phyloP scores from a whole-genome alignment of 2,113 vertebrate species.

The Ploceus nigricollis region DNA sequence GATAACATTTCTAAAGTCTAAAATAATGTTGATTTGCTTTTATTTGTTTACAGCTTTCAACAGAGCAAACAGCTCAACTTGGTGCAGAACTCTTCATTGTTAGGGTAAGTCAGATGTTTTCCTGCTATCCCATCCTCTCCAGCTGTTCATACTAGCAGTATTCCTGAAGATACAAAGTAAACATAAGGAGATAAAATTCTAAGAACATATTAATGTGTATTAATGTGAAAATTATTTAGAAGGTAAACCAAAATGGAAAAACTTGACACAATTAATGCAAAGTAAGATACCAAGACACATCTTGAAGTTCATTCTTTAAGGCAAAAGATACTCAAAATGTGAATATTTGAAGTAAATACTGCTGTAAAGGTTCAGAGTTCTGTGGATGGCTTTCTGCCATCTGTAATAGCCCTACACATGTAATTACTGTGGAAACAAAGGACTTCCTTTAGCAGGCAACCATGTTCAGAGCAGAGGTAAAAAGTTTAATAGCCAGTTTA shows the following conservation, averaged over 20 bases:
- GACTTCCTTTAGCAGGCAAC: neutral
- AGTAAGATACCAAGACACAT: neutral
- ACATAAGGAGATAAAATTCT: neutral
- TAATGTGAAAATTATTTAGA: neutral
- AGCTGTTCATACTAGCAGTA: neutral
- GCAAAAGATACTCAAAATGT: neutral
- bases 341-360: neutral
- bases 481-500: neutral
- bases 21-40: neutral
- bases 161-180: neutral
- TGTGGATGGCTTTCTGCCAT: neutral
- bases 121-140: neutral
- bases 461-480: neutral
- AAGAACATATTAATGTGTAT: neutral
- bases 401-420: too few species aligned
- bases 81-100: conserved; percentile 97
- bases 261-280: neutral
- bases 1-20: neutral
- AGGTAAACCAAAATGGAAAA: neutral
- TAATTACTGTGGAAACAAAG: neutral
- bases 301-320: neutral
- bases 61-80: conserved; percentile 95
- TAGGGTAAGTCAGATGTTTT: conserved; percentile 76
- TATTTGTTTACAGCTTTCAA: conserved; percentile 85
- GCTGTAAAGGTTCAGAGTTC: neutral